A percentile compares a stretch with the other conserved stretches of the same genome.
Conservation (phyloP, 2,888 invertebrate genomes). For the Seira musarum region DNA sequence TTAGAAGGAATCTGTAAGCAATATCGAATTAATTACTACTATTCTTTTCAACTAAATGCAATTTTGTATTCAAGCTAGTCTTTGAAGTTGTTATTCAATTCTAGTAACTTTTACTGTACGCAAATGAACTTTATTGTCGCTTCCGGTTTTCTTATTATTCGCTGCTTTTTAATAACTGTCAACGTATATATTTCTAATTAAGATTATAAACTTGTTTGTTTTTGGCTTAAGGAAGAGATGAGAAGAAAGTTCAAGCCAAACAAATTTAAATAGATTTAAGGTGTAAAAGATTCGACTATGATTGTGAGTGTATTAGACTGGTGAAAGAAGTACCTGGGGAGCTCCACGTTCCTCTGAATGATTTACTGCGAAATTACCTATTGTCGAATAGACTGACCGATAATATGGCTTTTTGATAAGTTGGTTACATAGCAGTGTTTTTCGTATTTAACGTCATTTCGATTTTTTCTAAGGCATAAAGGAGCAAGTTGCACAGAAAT, state of each 20-base stretch:
- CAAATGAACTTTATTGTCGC: not conserved
- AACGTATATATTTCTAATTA: not conserved
- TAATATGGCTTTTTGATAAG: slow-evolving; percentile 27
- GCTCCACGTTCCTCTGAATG: slow-evolving; percentile 39
- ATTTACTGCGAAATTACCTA: slow-evolving; percentile 49
- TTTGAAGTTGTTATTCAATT: slow-evolving; percentile 19
- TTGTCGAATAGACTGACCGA: slow-evolving; percentile 50
- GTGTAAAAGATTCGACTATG: slow-evolving; percentile 9
- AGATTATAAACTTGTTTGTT: not conserved
- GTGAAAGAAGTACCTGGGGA: slow-evolving; percentile 56
- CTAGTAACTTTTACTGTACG: no score
- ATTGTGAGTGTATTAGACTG: slow-evolving; percentile 44
- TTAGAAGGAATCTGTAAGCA: no score
- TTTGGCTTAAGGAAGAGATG: no score
- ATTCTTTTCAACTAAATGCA: not conserved
- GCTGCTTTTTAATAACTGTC: slow-evolving; percentile 10
- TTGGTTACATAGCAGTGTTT: not conserved
- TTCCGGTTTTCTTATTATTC: slow-evolving; percentile 29
- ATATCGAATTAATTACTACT: no score
- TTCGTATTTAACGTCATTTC: not conserved
- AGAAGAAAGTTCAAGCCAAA: no score
- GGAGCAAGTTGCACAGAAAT: not conserved
- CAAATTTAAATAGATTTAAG: no score
- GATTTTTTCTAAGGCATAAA: not conserved
- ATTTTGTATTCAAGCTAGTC: slow-evolving; percentile 30